Evolutionary conservation across 1,140 invertebrate species (phyloP).

Genomic region (Plectrocnemia conspersa): DNA sequence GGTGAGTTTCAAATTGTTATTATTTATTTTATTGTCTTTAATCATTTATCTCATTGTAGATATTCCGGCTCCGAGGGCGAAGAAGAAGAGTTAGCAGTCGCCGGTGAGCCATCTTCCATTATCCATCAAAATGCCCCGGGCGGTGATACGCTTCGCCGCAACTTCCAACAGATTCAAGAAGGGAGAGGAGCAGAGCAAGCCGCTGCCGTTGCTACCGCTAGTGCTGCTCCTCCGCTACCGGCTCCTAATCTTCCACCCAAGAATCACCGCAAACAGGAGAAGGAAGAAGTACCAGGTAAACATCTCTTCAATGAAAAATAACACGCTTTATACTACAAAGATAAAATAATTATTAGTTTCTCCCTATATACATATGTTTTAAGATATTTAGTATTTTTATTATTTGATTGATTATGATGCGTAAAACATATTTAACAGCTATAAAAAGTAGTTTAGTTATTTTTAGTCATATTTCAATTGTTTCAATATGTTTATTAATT

Average conservation of each 20-base stretch:
- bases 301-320: too few relatives aligned
- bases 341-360: constrained; percentile 1
- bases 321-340: too few relatives aligned
- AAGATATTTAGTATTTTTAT: neutral
- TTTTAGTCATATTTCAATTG: too few relatives aligned
- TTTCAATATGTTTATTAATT: too few relatives aligned
- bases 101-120: constrained; percentile 85
- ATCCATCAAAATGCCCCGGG: constrained; percentile 74
- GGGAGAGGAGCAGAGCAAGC: constrained; percentile 58
- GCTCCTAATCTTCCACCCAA: constrained; percentile 17
- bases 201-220: constrained; percentile 39
- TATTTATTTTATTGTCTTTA: neutral
- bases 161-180: constrained; percentile 97
- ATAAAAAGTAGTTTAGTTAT: too few relatives aligned
- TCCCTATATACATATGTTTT: neutral
- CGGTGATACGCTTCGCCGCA: constrained; percentile 86
- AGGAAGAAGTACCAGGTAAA: constrained; percentile 51
- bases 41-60: constrained; percentile 38
- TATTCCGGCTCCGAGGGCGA: constrained; percentile 87
- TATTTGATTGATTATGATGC: too few relatives aligned
- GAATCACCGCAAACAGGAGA: constrained; percentile 48
- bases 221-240: constrained; percentile 39
- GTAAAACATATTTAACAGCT: too few relatives aligned
- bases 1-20: constrained; percentile 33
- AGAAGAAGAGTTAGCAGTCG: constrained; percentile 77